phyloP scores from a whole-genome alignment of 1,140 invertebrate genomes.

The Dendroctonus valens region DNA sequence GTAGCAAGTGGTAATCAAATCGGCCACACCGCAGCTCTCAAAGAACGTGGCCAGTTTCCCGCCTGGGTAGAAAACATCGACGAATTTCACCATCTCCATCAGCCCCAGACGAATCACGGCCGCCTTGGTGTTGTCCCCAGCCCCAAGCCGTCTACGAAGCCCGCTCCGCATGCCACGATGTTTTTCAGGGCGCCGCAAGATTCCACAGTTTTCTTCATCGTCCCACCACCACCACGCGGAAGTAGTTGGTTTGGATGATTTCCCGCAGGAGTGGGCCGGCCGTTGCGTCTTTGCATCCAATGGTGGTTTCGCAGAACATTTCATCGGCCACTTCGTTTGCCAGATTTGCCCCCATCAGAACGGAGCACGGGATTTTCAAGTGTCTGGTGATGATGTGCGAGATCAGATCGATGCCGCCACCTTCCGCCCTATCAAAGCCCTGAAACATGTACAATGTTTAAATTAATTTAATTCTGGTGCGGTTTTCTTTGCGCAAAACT shows the following conservation, averaged over 20 bases:
- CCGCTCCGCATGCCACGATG: conserved; percentile 97
- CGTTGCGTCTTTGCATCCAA: conserved; percentile 82
- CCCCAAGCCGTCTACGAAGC: conserved; percentile 93
- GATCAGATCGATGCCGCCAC: conserved; percentile 93
- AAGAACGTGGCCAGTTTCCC: conserved; percentile 92
- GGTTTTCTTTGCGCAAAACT: no score
- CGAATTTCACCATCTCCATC: conserved; percentile 97
- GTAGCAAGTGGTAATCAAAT: conserved; percentile 98
- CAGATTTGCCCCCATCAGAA: conserved; percentile 98
- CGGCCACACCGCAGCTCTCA: conserved; percentile 98
- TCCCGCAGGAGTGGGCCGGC: conserved; percentile 79
- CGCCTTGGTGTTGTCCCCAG: conserved; percentile 98
- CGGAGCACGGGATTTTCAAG: conserved; percentile 86
- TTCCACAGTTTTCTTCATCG: conserved; percentile 95
- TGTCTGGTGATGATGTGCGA: conserved; percentile 87
- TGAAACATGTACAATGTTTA: no score
- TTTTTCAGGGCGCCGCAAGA: conserved; percentile 99
- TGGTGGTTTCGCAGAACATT: conserved; percentile 99
- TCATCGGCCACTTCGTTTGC: conserved; percentile 93
- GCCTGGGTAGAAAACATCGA: conserved; percentile 84
- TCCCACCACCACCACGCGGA: conserved; percentile 94
- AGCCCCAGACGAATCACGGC: conserved; percentile 89
- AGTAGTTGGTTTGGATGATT: conserved; percentile 93
- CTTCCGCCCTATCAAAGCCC: conserved; percentile 89
- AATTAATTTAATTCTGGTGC: no score